These are phyloP conservation scores for Drosophila bunnanda DNA, from an alignment of 2,888 invertebrate species.

Conservation along the genomic window DNA sequence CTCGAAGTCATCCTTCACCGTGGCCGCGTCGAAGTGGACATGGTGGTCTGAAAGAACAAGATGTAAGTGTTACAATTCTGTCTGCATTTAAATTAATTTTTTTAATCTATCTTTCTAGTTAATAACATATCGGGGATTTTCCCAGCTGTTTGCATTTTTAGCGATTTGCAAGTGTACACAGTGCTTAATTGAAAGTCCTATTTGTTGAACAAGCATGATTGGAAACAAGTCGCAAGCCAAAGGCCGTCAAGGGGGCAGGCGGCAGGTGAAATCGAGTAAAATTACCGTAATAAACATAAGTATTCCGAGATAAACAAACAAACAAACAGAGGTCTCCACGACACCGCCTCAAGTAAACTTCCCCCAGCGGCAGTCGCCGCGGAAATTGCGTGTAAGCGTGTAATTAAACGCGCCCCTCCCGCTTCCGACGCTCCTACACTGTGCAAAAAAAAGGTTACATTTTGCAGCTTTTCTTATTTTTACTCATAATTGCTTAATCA, in stretches of 20 bases:
- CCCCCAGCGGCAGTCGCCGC: slow-evolving; percentile 30
- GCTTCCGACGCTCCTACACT: slow-evolving; percentile 2
- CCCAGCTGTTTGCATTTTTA: not conserved
- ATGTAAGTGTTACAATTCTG: not conserved
- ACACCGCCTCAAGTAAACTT: slow-evolving; percentile 63
- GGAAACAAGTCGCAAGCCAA: slow-evolving; percentile 9
- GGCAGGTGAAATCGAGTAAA: slow-evolving; percentile 31
- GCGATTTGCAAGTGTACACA: slow-evolving; percentile 26
- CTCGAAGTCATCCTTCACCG: slow-evolving; percentile 83
- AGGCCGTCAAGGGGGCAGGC: slow-evolving; percentile 1
- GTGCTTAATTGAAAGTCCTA: slow-evolving; percentile 21
- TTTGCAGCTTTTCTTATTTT: too few relatives aligned
- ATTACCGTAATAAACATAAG: slow-evolving; percentile 34
- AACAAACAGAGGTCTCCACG: slow-evolving; percentile 34
- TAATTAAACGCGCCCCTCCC: slow-evolving; percentile 64
- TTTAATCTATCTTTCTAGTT: not conserved
- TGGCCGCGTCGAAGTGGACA: slow-evolving; percentile 83
- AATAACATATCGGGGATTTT: not conserved
- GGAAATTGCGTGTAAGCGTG: slow-evolving; percentile 75
- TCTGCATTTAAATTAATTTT: not conserved
- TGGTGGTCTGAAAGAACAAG: slow-evolving; percentile 81
- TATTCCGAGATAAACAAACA: slow-evolving; percentile 45
- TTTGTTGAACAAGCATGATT: slow-evolving; percentile 30
- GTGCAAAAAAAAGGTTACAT: not conserved
- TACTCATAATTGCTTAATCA: too few relatives aligned